Percentiles rank a stretch among this genome's conserved stretches.
These are phyloP conservation scores for Leucoraja erinaceus DNA, from an alignment of 2,113 vertebrate species.

Conservation along the genomic window DNA sequence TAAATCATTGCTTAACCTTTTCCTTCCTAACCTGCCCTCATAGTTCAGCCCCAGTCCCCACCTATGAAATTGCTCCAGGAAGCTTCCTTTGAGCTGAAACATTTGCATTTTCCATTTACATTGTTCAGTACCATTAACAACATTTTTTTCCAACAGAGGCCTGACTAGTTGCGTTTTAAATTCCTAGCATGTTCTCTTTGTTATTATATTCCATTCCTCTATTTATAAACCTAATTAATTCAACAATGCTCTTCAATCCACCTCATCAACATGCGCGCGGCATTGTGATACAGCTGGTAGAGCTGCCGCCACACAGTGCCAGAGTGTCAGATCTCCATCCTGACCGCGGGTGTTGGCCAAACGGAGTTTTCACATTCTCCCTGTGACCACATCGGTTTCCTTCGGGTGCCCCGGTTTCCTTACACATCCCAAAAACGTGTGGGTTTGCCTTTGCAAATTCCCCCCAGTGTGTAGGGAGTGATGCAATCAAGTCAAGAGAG, in stretches of 20 bases:
- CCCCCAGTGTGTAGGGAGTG: too few relatives aligned
- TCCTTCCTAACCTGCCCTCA: background rate
- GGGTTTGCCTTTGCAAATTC: too few relatives aligned
- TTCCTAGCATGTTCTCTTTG: background rate
- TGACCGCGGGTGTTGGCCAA: too few relatives aligned
- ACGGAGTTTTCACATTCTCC: too few relatives aligned
- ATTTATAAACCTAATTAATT: background rate
- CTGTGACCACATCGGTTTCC: too few relatives aligned
- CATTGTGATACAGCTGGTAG: too few relatives aligned
- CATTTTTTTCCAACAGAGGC: background rate
- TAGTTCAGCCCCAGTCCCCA: too few relatives aligned
- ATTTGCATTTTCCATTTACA: background rate
- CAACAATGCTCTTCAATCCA: background rate
- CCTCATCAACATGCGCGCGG: background rate
- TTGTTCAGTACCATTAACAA: background rate
- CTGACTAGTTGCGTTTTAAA: background rate
- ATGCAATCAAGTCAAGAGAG: too few relatives aligned
- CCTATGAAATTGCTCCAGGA: background rate
- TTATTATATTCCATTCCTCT: background rate
- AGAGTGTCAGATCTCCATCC: too few relatives aligned
- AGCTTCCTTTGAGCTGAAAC: background rate
- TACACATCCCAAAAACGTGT: too few relatives aligned
- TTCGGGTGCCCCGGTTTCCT: too few relatives aligned
- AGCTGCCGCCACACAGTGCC: too few relatives aligned
- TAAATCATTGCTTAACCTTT: background rate